These are phyloP conservation scores for Oscarella lobularis DNA, from an alignment of 37 sponge, comb jelly and placozoan species.

Conservation along the genomic window DNA sequence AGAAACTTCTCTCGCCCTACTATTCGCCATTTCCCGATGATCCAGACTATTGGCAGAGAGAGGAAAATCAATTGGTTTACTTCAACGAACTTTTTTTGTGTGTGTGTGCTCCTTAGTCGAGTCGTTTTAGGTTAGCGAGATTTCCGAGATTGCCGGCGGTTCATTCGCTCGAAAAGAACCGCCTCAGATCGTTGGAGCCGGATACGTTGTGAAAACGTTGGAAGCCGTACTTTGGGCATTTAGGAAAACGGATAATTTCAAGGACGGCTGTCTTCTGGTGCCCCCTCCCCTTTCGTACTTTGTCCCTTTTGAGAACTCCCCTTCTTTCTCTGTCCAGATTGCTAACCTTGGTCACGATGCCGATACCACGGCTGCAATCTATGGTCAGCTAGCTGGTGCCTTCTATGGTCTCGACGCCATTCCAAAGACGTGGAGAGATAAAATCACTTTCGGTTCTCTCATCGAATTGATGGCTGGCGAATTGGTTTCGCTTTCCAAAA, in stretches of 20 bases:
- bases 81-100: not conserved
- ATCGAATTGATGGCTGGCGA: slow-evolving; percentile 60
- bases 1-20: slow-evolving; percentile 48
- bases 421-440: slow-evolving; percentile 58
- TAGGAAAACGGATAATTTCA: slow-evolving; percentile 46
- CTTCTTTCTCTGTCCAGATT: too few species aligned
- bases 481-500: slow-evolving; percentile 16
- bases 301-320: too few species aligned
- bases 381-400: slow-evolving; percentile 82
- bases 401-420: slow-evolving; percentile 63
- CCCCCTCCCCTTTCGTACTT: too few species aligned
- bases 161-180: slow-evolving; percentile 48
- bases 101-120: not conserved
- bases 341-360: slow-evolving; percentile 75
- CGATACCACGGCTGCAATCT: slow-evolving; percentile 80
- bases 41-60: slow-evolving; percentile 30
- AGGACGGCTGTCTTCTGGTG: slow-evolving; percentile 70
- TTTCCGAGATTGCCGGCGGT: slow-evolving; percentile 44
- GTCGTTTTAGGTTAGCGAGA: slow-evolving; percentile 19
- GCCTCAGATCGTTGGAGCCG: slow-evolving; percentile 62
- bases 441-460: slow-evolving; percentile 25
- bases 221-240: slow-evolving; percentile 89
- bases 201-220: slow-evolving; percentile 54
- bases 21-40: slow-evolving; percentile 58
- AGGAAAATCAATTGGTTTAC: slow-evolving; percentile 37